Conservation (phyloP, 2,797 vertebrate genomes). For the Sphaeramia orbicularis region DNA sequence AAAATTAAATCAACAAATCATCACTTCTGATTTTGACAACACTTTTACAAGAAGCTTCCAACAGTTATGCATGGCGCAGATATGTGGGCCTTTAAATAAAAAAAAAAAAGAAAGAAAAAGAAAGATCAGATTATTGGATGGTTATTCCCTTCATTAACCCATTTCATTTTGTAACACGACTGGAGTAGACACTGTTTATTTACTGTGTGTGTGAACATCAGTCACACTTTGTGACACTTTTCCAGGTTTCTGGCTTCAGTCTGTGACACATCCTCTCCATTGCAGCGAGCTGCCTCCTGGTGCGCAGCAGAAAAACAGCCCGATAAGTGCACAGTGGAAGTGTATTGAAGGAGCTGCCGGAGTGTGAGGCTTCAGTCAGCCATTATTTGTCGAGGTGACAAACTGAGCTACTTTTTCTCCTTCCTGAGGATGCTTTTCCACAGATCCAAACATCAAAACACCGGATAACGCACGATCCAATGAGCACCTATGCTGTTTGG, state of each 20-base stretch:
- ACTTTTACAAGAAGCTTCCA: no score
- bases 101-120: no score
- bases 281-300: conserved; percentile 54
- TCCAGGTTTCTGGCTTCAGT: conserved; percentile 34
- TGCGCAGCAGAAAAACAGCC: conserved; percentile 38
- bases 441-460: conserved; percentile 74
- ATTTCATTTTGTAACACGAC: no score
- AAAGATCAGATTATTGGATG: no score
- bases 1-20: no score
- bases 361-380: conserved; percentile 58
- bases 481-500: no score
- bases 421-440: conserved; percentile 63
- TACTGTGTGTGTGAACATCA: not conserved
- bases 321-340: conserved; percentile 39
- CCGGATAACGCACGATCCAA: conserved; percentile 49
- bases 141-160: no score
- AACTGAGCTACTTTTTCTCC: conserved; percentile 49
- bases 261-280: conserved; percentile 71
- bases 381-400: conserved; percentile 70
- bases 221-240: conserved; percentile 18
- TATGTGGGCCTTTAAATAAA: no score
- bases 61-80: no score
- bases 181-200: no score
- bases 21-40: no score
- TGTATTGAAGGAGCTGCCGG: conserved; percentile 66